Evolutionary conservation across 2,797 vertebrate species (phyloP).

Genomic region (Sphaeramia orbicularis): DNA sequence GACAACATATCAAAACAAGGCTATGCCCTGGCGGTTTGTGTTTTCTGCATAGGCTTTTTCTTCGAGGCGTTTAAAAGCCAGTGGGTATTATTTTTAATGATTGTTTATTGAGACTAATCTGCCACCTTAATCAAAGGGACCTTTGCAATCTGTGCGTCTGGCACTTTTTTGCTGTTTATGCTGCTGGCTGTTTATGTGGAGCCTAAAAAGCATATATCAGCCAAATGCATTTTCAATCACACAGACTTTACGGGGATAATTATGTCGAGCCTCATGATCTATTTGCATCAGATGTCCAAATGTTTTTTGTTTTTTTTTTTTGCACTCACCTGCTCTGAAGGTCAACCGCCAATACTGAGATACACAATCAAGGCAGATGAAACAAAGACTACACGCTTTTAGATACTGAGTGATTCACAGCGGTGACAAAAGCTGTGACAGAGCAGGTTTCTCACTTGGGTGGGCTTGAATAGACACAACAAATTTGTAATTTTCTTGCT

Average conservation of each 20-base stretch:
- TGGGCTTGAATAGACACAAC: conserved; percentile 16
- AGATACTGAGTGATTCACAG: conserved; percentile 25
- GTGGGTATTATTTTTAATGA: conserved; percentile 77
- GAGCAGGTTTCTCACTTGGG: conserved; percentile 30
- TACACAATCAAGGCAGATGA: conserved; percentile 25
- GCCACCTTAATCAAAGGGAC: conserved; percentile 75
- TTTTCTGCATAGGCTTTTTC: conserved; percentile 39
- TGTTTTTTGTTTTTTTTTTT: conserved; percentile 30
- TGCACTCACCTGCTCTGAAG: conserved; percentile 45
- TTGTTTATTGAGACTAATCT: conserved; percentile 78
- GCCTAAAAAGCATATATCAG: conserved; percentile 60
- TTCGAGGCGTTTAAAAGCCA: conserved; percentile 63
- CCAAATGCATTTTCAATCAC: conserved; percentile 67
- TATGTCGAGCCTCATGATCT: conserved; percentile 1
- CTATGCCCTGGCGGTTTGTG: conserved; percentile 24
- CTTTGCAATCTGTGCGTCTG: conserved; percentile 75
- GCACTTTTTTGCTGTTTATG: conserved; percentile 68
- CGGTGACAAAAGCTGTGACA: conserved; percentile 1
- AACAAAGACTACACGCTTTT: conserved; percentile 11
- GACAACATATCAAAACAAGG: conserved; percentile 46
- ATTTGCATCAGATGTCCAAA: conserved; percentile 35
- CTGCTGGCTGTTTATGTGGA: conserved; percentile 71
- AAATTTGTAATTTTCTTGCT: conserved; percentile 9
- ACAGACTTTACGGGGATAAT: conserved; percentile 39
- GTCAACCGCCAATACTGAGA: conserved; percentile 29